Base-by-base conservation (phyloP, 2,113 vertebrate genomes). In the Petrocephalus microphthalmus region DNA sequence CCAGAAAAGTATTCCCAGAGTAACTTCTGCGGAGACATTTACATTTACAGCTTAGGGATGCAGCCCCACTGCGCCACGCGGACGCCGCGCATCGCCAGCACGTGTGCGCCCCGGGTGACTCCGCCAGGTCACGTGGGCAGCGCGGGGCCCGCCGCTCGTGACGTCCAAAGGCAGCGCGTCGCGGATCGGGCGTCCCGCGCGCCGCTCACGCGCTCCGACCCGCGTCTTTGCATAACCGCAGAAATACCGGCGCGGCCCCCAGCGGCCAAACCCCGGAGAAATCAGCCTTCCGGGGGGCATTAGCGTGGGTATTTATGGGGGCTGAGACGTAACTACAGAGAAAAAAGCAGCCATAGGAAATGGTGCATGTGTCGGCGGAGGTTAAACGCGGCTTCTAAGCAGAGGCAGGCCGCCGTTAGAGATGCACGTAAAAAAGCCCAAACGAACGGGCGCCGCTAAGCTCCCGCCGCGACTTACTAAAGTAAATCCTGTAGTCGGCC, bases 401-500 rank as follows among this genome's bases (percentile, higher is more conserved):
- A 10, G 42, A 37, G 37, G 71, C 6, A 7, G 33, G 37, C 15
- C 5, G 29, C 15, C 17, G 25, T 74, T 78, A 42, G 42, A 37
- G 33, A 78, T 42, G 71, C 71, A 17, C 19, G 71, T 33, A n/a
- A 78, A 78, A 78, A 78, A 33, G 33, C 71, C 19, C 11, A 42
- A 42, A 78, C 42, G 71, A 84, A 82, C 25, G 78, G 57, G 15
- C 17, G 49, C 25, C 60, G 33, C 29, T 60, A 47, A 51, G 15
- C 64, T 54, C 51, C 11, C 17, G 45, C 67, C 20, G 20, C 4
- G 49, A 98, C 98, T 98, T 95, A 99, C 98, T 98, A 91, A 98
- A 97, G 92, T 97, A 99, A 90, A 99, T 93, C 93, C 98, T 95
- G 95, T 96, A 97, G 81, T 96, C 95, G 0, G 91, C 57, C 0